Conservation (phyloP, 2,797 vertebrate species). For the Bradypus variegatus region DNA sequence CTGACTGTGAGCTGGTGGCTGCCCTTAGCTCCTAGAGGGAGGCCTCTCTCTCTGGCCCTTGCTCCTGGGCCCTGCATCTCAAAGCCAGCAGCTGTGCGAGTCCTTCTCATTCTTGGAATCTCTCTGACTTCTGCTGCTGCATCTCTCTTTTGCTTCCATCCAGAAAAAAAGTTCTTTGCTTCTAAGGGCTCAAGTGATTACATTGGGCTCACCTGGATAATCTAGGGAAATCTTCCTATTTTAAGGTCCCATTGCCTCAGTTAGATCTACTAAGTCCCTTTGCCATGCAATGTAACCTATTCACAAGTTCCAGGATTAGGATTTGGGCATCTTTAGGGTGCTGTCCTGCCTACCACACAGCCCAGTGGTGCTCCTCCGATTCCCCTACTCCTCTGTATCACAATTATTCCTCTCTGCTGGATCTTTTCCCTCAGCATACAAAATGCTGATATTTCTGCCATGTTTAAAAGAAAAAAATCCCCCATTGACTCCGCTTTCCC, state of each 20-base stretch:
- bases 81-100: background rate
- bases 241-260: background rate
- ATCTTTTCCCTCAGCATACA: background rate
- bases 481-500: background rate
- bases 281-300: background rate
- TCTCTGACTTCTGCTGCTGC: background rate
- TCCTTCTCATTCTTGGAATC: background rate
- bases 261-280: background rate
- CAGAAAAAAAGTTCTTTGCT: background rate
- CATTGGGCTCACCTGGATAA: background rate
- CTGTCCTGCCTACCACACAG: background rate
- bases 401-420: background rate
- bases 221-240: background rate
- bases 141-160: background rate
- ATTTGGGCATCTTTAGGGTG: background rate
- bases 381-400: background rate
- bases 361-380: background rate
- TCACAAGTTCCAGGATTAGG: background rate
- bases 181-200: constrained; percentile 16
- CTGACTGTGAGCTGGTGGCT: background rate
- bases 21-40: background rate
- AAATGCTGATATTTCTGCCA: background rate
- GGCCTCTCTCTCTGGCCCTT: background rate
- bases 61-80: background rate
- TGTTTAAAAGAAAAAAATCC: background rate